Conservation (phyloP, 2,888 invertebrate genomes). For the Synergus umbraculus region DNA sequence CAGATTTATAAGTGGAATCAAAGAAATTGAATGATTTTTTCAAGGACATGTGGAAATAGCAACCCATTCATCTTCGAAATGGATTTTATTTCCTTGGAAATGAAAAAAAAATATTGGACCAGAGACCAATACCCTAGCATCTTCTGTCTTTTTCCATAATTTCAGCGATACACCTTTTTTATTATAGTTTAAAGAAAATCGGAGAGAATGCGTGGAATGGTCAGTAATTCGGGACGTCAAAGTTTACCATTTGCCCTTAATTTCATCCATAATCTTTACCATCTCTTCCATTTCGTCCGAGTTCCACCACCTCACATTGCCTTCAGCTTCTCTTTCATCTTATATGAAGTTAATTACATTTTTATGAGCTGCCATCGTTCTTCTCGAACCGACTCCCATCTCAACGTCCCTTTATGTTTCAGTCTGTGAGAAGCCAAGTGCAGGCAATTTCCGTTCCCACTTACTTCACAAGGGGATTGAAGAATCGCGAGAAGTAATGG, state of each 20-base stretch:
- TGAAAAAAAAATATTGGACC: too few relatives aligned
- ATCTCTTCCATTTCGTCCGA: conserved; percentile 42
- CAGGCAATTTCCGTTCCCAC: conserved; percentile 37
- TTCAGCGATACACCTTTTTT: not conserved
- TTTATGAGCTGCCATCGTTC: conserved; percentile 65
- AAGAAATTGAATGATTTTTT: not conserved
- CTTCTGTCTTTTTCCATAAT: too few relatives aligned
- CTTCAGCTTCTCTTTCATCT: conserved; percentile 65
- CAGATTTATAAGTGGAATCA: not conserved
- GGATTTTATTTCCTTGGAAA: too few relatives aligned
- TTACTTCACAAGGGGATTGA: conserved; percentile 40
- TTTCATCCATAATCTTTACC: conserved; percentile 62
- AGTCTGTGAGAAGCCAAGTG: conserved; percentile 36
- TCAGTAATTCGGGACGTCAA: not conserved
- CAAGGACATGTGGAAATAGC: too few relatives aligned
- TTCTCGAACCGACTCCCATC: conserved; percentile 47
- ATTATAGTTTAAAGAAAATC: not conserved
- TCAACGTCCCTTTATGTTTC: conserved; percentile 35
- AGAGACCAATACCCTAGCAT: too few relatives aligned
- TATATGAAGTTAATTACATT: conserved; percentile 70
- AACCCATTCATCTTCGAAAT: too few relatives aligned
- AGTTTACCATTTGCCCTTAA: conserved; percentile 52
- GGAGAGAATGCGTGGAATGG: not conserved
- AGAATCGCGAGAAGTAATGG: conserved; percentile 39
- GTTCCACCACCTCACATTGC: conserved; percentile 46